Conservation (phyloP, 2,888 invertebrate genomes). For the Melanchra persicariae region DNA sequence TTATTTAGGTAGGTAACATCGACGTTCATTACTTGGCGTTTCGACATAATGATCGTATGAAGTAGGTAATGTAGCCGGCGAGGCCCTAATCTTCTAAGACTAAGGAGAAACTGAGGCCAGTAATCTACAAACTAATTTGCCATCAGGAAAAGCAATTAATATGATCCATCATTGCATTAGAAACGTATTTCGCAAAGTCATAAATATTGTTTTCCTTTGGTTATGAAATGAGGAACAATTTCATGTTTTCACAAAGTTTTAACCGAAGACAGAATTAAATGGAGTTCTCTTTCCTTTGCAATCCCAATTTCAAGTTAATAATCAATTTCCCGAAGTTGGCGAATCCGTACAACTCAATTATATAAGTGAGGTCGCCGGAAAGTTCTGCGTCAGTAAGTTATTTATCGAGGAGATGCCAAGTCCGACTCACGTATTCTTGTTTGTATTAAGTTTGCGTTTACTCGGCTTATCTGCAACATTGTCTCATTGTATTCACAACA, state of each 20-base stretch:
- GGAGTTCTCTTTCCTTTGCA: slow-evolving; percentile 55
- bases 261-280: slow-evolving; percentile 51
- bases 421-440: slow-evolving; percentile 71
- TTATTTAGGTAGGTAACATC: slow-evolving; percentile 32
- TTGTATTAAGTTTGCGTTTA: slow-evolving; percentile 44
- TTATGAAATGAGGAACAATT: slow-evolving; percentile 35
- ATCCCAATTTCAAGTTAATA: slow-evolving; percentile 71
- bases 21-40: slow-evolving; percentile 54
- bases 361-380: slow-evolving; percentile 69
- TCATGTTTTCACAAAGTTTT: slow-evolving; percentile 48
- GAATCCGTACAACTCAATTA: slow-evolving; percentile 76
- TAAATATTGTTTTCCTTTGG: slow-evolving; percentile 29
- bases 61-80: slow-evolving; percentile 47
- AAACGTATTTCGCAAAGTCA: slow-evolving; percentile 37
- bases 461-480: slow-evolving; percentile 50
- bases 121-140: slow-evolving; percentile 54
- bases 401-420: slow-evolving; percentile 71
- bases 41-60: slow-evolving; percentile 51
- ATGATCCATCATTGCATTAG: slow-evolving; percentile 36
- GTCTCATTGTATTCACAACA: slow-evolving; percentile 28
- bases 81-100: slow-evolving; percentile 44
- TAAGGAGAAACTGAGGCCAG: slow-evolving; percentile 42
- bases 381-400: slow-evolving; percentile 75
- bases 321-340: slow-evolving; percentile 75
- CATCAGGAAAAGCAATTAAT: slow-evolving; percentile 46